A percentile compares a stretch with the other conserved stretches of the same genome.
Evolutionary conservation across 2,888 invertebrate species (phyloP).

Genomic region (Trisateles emortualis): DNA sequence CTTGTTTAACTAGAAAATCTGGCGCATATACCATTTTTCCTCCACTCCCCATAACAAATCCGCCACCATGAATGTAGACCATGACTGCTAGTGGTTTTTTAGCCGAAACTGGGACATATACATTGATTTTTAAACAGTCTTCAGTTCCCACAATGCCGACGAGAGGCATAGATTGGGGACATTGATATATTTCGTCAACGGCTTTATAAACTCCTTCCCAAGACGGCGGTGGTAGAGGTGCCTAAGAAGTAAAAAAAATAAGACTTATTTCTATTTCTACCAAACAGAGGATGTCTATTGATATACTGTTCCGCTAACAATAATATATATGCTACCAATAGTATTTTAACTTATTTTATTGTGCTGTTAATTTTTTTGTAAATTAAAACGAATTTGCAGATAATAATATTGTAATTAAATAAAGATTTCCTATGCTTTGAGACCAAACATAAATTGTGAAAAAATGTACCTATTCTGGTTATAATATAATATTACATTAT

Average conservation of each 20-base stretch:
- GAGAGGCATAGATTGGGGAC: conserved; percentile 62
- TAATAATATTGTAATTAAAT: neutral
- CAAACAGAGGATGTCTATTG: too few species aligned
- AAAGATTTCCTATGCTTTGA: conserved; percentile 18
- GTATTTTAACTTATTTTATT: too few species aligned
- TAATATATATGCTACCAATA: too few species aligned
- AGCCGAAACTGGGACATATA: conserved; percentile 67
- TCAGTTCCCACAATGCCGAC: conserved; percentile 67
- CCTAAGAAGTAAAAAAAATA: conserved; percentile 54
- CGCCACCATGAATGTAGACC: conserved; percentile 80
- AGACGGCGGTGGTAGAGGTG: conserved; percentile 72
- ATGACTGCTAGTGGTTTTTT: conserved; percentile 69
- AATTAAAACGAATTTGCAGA: too few species aligned
- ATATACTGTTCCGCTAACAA: too few species aligned
- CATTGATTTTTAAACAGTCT: conserved; percentile 76
- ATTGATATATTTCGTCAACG: conserved; percentile 65
- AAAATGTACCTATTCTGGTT: neutral
- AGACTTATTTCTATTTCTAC: neutral
- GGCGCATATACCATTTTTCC: conserved; percentile 73
- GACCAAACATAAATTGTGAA: neutral
- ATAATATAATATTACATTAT: neutral
- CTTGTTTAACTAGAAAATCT: conserved; percentile 71
- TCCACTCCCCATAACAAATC: conserved; percentile 73
- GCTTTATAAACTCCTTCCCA: conserved; percentile 77
- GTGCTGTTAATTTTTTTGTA: too few species aligned